Conservation (phyloP, 2,888 invertebrate genomes). For the Drosophila tripunctata region DNA sequence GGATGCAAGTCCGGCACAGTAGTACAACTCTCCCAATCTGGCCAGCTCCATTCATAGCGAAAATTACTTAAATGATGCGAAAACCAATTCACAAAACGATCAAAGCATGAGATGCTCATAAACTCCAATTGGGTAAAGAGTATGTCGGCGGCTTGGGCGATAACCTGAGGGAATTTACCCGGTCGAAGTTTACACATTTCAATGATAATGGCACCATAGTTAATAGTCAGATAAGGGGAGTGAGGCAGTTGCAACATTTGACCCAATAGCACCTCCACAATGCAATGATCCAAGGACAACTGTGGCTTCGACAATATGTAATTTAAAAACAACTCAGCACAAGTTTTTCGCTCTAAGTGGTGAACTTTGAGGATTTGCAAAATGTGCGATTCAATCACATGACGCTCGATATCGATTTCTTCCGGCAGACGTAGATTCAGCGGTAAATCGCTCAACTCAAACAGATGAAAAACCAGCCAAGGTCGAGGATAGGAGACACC, state of each 20-base stretch:
- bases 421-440: slow-evolving; percentile 96
- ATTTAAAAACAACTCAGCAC: slow-evolving; percentile 94
- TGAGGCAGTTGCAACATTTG: slow-evolving; percentile 96
- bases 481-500: slow-evolving; percentile 94
- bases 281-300: slow-evolving; percentile 97
- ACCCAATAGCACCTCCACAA: slow-evolving; percentile 97
- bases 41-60: slow-evolving; percentile 99
- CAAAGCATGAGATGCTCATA: slow-evolving; percentile 98
- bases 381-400: slow-evolving; percentile 97
- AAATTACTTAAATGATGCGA: slow-evolving; percentile 99
- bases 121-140: slow-evolving; percentile 96
- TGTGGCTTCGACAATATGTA: slow-evolving; percentile 94
- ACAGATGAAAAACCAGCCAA: slow-evolving; percentile 96
- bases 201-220: slow-evolving; percentile 96
- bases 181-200: slow-evolving; percentile 98
- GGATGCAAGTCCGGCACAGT: slow-evolving; percentile 93
- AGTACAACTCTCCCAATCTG: slow-evolving; percentile 94
- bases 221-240: slow-evolving; percentile 94
- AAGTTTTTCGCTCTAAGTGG: slow-evolving; percentile 94
- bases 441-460: slow-evolving; percentile 97
- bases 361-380: slow-evolving; percentile 95
- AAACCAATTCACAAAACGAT: slow-evolving; percentile 98
- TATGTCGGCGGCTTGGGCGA: slow-evolving; percentile 98
- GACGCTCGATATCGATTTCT: slow-evolving; percentile 98
- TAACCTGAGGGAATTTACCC: slow-evolving; percentile 96